Conservation (phyloP, 2,113 vertebrate species). For the Protobothrops mucrosquamatus region DNA sequence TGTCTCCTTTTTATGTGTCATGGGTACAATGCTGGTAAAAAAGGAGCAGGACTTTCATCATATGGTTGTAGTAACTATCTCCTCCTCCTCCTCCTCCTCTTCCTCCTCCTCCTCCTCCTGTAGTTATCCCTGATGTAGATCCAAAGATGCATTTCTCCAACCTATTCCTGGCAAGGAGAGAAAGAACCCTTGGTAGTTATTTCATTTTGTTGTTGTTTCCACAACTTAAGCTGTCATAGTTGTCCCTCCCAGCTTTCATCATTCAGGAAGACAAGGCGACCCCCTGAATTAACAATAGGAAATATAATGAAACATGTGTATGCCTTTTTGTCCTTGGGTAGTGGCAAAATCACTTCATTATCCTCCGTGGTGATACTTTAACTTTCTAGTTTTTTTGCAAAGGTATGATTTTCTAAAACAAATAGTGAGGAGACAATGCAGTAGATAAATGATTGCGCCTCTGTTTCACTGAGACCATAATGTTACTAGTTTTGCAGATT, state of each 20-base stretch:
- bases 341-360: neutral
- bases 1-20: neutral
- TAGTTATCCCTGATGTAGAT: neutral
- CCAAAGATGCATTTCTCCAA: neutral
- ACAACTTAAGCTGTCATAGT: neutral
- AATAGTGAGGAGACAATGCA: constrained; percentile 47
- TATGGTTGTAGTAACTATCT: neutral
- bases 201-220: neutral
- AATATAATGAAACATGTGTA: neutral
- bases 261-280: neutral
- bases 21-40: neutral
- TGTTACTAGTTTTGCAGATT: constrained; percentile 60
- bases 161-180: neutral
- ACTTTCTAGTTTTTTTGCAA: constrained; percentile 40
- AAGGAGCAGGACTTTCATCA: neutral
- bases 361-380: neutral
- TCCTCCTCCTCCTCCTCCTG: neutral
- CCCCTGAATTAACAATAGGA: neutral
- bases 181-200: neutral
- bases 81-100: too few relatives aligned
- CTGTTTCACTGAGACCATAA: constrained; percentile 61
- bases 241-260: neutral
- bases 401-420: constrained; percentile 24
- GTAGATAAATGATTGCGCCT: constrained; percentile 63
- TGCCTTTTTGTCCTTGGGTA: neutral